phyloP scores from a whole-genome alignment of 2,797 vertebrate species.

The Alfaro cultratus region DNA sequence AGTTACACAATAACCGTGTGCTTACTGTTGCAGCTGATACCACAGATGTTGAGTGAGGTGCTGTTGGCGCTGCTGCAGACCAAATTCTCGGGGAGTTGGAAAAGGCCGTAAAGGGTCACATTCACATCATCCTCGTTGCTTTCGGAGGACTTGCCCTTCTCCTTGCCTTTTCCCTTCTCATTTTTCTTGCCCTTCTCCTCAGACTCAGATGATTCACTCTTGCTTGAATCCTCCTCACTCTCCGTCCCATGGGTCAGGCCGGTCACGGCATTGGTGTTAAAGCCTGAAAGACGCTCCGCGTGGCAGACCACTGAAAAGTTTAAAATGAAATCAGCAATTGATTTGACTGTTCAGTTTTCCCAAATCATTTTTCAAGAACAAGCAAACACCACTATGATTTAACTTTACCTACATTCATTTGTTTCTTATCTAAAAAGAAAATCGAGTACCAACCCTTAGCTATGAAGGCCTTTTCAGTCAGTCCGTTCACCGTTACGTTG shows the following conservation, averaged over 20 bases:
- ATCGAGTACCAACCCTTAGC: constrained; percentile 44
- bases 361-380: neutral
- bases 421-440: neutral
- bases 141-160: neutral
- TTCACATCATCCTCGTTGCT: neutral
- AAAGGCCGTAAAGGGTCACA: constrained; percentile 58
- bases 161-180: neutral
- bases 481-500: neutral
- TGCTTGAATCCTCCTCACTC: neutral
- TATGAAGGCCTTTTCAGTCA: neutral
- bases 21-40: constrained; percentile 54
- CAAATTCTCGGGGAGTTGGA: constrained; percentile 62
- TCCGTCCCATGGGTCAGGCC: neutral
- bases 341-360: neutral
- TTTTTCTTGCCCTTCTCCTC: neutral
- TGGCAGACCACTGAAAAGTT: constrained; percentile 62
- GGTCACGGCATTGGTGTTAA: constrained; percentile 54
- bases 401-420: neutral
- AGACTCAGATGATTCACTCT: neutral
- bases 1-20: too few relatives aligned
- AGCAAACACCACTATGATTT: neutral
- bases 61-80: constrained; percentile 38
- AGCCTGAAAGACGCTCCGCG: constrained; percentile 27
- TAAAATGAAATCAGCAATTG: neutral
- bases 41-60: constrained; percentile 46